Conservation (phyloP, 2,113 vertebrate species). For the Leiothrix lutea region DNA sequence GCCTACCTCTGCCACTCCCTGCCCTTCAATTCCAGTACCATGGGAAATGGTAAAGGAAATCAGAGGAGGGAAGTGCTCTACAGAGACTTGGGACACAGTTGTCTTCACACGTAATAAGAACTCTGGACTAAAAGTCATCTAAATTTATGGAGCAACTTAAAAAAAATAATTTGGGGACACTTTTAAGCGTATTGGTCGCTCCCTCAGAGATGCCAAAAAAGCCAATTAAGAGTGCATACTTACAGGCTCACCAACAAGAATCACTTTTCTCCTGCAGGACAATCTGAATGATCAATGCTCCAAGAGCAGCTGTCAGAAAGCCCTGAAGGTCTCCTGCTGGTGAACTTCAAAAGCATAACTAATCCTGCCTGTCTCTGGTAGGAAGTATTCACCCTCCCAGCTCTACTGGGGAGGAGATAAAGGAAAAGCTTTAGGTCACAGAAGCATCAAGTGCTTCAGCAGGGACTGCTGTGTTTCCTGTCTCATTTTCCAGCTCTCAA, state of each 20-base stretch:
- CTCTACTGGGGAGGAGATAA: not conserved
- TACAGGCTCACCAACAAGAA: not conserved
- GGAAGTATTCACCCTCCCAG: not conserved
- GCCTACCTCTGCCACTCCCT: not conserved
- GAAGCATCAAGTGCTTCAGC: not conserved
- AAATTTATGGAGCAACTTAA: not conserved
- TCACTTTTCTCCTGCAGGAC: not conserved
- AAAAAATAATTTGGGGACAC: not conserved
- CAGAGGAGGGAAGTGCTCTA: not conserved
- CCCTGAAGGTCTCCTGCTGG: not conserved
- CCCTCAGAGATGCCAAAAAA: not conserved
- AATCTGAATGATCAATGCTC: not conserved
- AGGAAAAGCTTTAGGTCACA: not conserved
- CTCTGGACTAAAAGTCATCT: not conserved
- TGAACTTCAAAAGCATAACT: not conserved
- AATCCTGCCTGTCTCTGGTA: not conserved
- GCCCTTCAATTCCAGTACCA: not conserved
- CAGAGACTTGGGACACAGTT: not conserved
- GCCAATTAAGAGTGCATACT: not conserved
- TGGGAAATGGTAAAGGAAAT: not conserved
- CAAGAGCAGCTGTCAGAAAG: not conserved
- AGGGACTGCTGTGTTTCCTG: not conserved
- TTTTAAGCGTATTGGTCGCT: not conserved
- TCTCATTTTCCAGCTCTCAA: not conserved
- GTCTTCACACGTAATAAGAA: not conserved